Conservation (phyloP, 1,140 invertebrate genomes). For the Mactra quadrangularis region DNA sequence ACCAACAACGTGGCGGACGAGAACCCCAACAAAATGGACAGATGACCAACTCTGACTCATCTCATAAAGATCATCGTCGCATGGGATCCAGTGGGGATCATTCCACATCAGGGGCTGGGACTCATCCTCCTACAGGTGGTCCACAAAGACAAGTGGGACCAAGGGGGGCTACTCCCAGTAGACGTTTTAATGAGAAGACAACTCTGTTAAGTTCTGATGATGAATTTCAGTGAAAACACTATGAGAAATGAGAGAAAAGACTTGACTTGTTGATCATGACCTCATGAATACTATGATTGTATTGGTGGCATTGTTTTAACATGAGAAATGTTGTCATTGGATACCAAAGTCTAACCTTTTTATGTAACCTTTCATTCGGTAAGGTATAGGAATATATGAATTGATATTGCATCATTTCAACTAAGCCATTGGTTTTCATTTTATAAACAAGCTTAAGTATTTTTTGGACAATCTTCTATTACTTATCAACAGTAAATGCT, state of each 20-base stretch:
- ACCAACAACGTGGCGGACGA: slow-evolving; percentile 66
- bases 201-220: slow-evolving; percentile 98
- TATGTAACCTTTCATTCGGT: no score
- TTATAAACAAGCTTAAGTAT: no score
- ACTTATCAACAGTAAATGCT: no score
- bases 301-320: not conserved
- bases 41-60: slow-evolving; percentile 16
- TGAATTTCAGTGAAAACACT: slow-evolving; percentile 92
- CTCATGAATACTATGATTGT: not conserved
- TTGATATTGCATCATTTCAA: no score
- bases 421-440: no score
- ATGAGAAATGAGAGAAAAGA: not conserved
- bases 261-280: not conserved
- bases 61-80: slow-evolving; percentile 19
- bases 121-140: not conserved
- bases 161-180: slow-evolving; percentile 52
- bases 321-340: no score
- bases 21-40: slow-evolving; percentile 35
- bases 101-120: not conserved
- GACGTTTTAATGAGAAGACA: slow-evolving; percentile 94
- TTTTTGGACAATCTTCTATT: no score
- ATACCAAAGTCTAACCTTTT: no score
- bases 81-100: slow-evolving; percentile 6
- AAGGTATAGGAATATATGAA: no score
- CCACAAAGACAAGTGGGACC: slow-evolving; percentile 55